These are phyloP conservation scores for Cydia pomonella DNA, from an alignment of 1,140 invertebrate species.

Conservation along the genomic window DNA sequence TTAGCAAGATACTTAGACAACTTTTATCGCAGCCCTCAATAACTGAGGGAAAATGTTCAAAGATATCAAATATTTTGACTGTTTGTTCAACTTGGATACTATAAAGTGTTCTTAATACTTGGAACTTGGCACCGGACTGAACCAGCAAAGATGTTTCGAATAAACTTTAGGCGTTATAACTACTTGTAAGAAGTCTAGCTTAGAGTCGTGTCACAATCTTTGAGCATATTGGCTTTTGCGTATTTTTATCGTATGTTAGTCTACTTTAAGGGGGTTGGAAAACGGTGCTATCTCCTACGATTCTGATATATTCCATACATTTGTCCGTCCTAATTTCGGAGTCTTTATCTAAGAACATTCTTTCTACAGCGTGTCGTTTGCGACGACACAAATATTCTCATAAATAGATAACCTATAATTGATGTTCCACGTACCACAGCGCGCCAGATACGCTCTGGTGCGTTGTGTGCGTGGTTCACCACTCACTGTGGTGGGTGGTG, in stretches of 20 bases:
- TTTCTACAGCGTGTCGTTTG: neutral
- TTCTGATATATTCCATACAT: neutral
- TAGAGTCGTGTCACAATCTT: constrained; percentile 1
- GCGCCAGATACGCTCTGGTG: neutral
- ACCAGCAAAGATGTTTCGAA: neutral
- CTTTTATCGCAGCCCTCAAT: neutral
- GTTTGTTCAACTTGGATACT: neutral
- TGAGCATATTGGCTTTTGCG: neutral
- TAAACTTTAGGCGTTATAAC: constrained; percentile 3
- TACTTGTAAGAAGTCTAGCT: neutral
- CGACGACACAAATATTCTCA: neutral
- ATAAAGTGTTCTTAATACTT: neutral
- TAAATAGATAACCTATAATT: neutral
- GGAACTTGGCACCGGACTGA: neutral
- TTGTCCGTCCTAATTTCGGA: neutral
- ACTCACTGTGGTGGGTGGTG: neutral
- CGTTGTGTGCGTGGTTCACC: neutral
- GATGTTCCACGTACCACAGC: neutral
- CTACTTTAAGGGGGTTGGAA: neutral
- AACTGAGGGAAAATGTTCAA: neutral
- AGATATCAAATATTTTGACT: neutral
- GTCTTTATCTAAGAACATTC: neutral
- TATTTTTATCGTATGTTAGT: constrained; percentile 2
- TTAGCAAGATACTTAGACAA: neutral
- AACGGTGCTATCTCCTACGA: constrained; percentile 8